phyloP scores from a whole-genome alignment of 92 coral and sea anemone genomes.

The Galaxea fascicularis region DNA sequence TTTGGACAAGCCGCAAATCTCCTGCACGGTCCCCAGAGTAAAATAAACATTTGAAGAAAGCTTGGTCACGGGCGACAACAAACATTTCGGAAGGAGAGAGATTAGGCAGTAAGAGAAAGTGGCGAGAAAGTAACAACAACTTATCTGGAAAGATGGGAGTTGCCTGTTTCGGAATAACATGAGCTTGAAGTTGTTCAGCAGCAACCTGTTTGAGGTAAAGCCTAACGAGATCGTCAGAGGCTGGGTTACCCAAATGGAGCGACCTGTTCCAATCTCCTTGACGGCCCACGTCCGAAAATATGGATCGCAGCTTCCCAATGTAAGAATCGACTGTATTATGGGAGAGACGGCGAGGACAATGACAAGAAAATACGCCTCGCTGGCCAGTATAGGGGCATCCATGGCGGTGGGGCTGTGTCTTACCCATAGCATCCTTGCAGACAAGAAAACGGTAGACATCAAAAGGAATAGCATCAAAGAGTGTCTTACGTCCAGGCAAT shows the following conservation, averaged over 20 bases:
- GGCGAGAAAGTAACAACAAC: neutral
- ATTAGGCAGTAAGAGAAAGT: neutral
- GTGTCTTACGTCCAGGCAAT: conserved; percentile 1
- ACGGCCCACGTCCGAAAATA: neutral
- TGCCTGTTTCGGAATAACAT: conserved; percentile 34
- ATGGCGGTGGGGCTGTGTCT: conserved; percentile 5
- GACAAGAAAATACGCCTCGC: neutral
- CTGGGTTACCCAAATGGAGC: conserved; percentile 53
- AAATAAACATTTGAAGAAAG: conserved; percentile 25
- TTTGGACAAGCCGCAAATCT: too few relatives aligned
- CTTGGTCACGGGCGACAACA: conserved; percentile 36
- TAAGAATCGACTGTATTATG: conserved; percentile 24
- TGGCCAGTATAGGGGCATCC: conserved; percentile 22
- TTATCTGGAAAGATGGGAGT: conserved; percentile 3
- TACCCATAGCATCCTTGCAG: neutral
- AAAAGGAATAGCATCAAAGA: neutral
- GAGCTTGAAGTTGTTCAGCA: conserved; percentile 12
- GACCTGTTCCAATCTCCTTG: conserved; percentile 34
- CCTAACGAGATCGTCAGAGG: conserved; percentile 38
- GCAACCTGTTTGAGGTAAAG: conserved; percentile 10
- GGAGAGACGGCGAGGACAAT: conserved; percentile 19
- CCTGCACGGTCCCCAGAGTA: conserved; percentile 43
- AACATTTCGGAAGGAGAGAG: conserved; percentile 29
- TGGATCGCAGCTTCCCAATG: conserved; percentile 34
- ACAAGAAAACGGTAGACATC: conserved; percentile 31